Base-by-base conservation (phyloP, 2,113 vertebrate species). In the Anguilla rostrata region DNA sequence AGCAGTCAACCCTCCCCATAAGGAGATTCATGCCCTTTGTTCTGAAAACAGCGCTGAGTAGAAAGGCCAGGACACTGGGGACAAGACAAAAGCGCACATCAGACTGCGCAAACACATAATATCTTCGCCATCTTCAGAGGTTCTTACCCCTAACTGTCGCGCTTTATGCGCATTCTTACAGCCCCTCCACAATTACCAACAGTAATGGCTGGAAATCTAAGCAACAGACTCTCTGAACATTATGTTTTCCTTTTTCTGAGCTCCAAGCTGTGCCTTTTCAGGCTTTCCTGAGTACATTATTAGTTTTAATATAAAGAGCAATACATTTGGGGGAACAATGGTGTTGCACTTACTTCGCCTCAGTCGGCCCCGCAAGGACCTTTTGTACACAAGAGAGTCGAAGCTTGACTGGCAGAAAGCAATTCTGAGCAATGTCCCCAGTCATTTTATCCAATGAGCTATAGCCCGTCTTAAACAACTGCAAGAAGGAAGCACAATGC, bases 1-100 rank as follows among this genome's bases (percentile, higher is more conserved):
- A 90, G 92, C 90, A 93, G 89, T 80, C 89, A 89, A 88, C 87
- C 89, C 89, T 93, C 91, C 89, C 93, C 88, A 93, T 93, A 93
- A 95, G 93, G 88, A 88, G 89, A 88, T 75, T 88, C 91, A 91
- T 91, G 91, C 92, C 87, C 90, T 90, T 88, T 91, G 91, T 92
- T 92, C 92, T 91, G 89, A 90, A 90, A 91, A 86, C 75, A 87
- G 88, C 87, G 89, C 87, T 90, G 88, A 88, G 86, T 91, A 90
- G 92, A 86, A 78, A 66, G 81, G 87, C 43, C 41, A 83, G 82
- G 83, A 46, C 43, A 16, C 34, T 78, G 79, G 60, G 82, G 78
- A 80, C 78, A 3, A 80, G 39, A 29, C 15, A 16, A 16, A 34
- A 41, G 40, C 78, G 29, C 34, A 41, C 39, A 40, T 80, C 39